Percentiles rank a stretch among this genome's conserved stretches.
These are phyloP conservation scores for Coilia nasus DNA, from an alignment of 2,797 vertebrate species.

Conservation along the genomic window DNA sequence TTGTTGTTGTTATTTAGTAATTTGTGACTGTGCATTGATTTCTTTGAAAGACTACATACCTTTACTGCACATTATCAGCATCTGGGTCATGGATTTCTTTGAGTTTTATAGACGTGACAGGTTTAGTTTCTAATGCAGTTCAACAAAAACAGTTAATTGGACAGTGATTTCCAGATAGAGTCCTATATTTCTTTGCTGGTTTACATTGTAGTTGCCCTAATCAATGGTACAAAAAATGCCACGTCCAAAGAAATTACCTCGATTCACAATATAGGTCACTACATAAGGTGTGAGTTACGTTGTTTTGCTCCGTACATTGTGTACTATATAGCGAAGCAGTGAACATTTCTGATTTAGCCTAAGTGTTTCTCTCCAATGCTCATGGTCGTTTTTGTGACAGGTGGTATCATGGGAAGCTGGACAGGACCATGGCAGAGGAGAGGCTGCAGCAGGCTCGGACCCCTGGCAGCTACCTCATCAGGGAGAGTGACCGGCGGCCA, in stretches of 20 bases:
- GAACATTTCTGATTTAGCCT: no score
- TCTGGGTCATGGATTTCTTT: no score
- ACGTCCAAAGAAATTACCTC: no score
- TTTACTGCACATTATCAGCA: no score
- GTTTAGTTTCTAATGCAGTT: no score
- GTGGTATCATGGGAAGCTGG: slow-evolving; percentile 99
- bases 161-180: no score
- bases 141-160: background rate
- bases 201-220: background rate
- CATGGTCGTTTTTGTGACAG: slow-evolving; percentile 63
- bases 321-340: no score
- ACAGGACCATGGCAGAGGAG: slow-evolving; percentile 65
- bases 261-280: no score
- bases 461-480: slow-evolving; percentile 98
- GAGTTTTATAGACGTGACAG: no score
- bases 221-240: background rate
- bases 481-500: slow-evolving; percentile 97
- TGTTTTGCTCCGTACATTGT: no score
- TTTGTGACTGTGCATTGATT: background rate
- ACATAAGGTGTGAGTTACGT: no score
- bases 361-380: background rate
- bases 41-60: no score
- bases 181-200: background rate
- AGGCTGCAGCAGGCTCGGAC: slow-evolving; percentile 91
- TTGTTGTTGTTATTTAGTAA: background rate